Evolutionary conservation across 2,113 vertebrate species (phyloP), one percentile per base, ranked within the genome.

Genomic region (Gallinago jamesoni): DNA sequence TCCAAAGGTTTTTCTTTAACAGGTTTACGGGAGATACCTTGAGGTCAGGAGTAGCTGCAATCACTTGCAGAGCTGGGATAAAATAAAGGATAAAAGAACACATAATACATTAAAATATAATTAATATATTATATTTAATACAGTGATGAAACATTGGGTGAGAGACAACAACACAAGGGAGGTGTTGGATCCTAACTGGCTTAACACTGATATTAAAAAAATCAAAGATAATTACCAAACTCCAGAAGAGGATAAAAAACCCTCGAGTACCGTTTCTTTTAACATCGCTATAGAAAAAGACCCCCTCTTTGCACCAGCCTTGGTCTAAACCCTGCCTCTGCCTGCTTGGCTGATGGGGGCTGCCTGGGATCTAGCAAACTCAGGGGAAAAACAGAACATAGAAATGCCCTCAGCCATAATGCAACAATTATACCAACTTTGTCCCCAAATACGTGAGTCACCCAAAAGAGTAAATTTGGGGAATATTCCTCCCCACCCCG

Each of bases 261-360:
- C 1, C 5, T 17, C 4, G 14, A 17, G 14, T 4, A 24, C 6
- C 24, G 19, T 33, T 56, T 52, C 20, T 35, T 57, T 21, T 35
- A 39, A 7, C 3, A 14, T 11, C 13, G 1, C 27, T 10, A 1
- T 1, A 7, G 55, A 75, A 35, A 63, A 6, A 17, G 12, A 39
- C 39, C 39, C 14, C 70, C 9, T 4, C 9, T 5, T 16, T 5
- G n/a, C 63, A 21, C 8, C 75, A 70, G 63, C 37, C 48, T 16
- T 1, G 2, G 7, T 4, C 3, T 0, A 5, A 10, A 14, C 9
- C 37, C 60, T 1, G 5, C 3, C 48, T 56, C 41, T 37, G 41
- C 22, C 8, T 23, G 25, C 35, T 3, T 8, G 25, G 31, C 2
- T 7, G 39, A 24, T 0, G 21, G 57, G 59, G 62, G 22, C 3